Evolutionary conservation across 2,797 vertebrate genomes (phyloP), one percentile per base, ranked within the genome.

Genomic region (Mus minutoides): DNA sequence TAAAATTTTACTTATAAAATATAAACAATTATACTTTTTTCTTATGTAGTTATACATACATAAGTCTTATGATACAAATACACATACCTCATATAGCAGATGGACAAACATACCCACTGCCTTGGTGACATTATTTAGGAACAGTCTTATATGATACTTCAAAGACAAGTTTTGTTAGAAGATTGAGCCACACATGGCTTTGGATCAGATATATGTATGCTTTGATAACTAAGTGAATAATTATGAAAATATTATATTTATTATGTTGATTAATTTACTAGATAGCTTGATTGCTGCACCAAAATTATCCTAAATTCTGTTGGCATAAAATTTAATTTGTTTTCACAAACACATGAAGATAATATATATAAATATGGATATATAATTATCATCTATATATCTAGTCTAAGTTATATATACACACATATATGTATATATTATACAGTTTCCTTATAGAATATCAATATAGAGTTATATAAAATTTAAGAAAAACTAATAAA

Each of bases 211-310:
- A 37, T 34, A 46, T 24, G 10, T 26, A 46, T 49, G 22, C 2
- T 24, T 52, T 69, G 34, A 54, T 54, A 29, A 29, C 43, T 17
- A 52, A 54, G 1, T 84, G 4, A 8, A 16, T 83, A 69, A 91
- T 29, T 67, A 21, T 94, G 58, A 62, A 92, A 88, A 69, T 75
- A 78, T 19, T 94, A 19, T 71, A n/a, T 83, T 88, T 58, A 46
- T 2, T 43, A 24, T 2, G 12, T 49, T 88, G 54, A 52, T 9
- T 75, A 12, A 58, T 69, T 54, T 76, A 64, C 14, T 46, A 56
- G n/a, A 76, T 69, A 3, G 46, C 46, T 54, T 93, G 1, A 64
- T n/a, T n/a, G 0, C 87, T 93, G 24, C 12, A 89, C 54, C 40
- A 29, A 46, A 46, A 13, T 60, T 84, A 92, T 52, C 7, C 3